Base-by-base conservation (phyloP, 2,797 vertebrate genomes). In the Graptemys geographica region DNA sequence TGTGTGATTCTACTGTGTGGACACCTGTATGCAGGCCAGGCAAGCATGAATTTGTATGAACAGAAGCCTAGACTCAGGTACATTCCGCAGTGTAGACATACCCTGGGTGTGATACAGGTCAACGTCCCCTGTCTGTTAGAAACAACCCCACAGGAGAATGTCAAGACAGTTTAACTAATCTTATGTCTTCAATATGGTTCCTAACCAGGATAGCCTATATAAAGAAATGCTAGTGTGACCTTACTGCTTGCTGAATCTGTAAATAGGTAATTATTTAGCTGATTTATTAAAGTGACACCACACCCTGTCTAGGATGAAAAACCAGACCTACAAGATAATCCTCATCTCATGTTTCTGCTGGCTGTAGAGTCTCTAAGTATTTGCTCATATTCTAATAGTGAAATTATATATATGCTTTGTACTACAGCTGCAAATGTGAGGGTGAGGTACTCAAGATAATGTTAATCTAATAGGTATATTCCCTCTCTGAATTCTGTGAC, bases 231-330 rank as follows among this genome's bases (percentile, higher is more conserved):
- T 95, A 88, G 87, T 91, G 89, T 92, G 92, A 96, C 97, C 96
- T 95, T 92, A 93, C 96, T 95, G 96, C 97, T 98, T 97, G 97
- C 97, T 97, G 97, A 98, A 97, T 98, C 96, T 97, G 97, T 98
- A 98, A 98, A 98, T 98, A 98, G 96, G 88, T 98, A 98, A 98
- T 98, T 98, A 98, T 98, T 98, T 98, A 98, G 98, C 97, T 98
- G 97, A 98, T 97, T 97, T 98, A 98, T 98, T 98, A 98, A 98
- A 96, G 97, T 90, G 96, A 98, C 97, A 94, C 97, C 97, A 98
- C 98, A 95, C 98, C 98, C 98, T 98, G 95, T 93, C 92, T 96
- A 95, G 97, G 98, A 98, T 55, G 98, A 98, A 98, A 98, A 98
- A 97, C 98, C 96, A 97, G 97, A 97, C 97, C 96, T 98, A 98